Conservation (phyloP, 2,888 invertebrate species). For the Spodoptera picta region DNA sequence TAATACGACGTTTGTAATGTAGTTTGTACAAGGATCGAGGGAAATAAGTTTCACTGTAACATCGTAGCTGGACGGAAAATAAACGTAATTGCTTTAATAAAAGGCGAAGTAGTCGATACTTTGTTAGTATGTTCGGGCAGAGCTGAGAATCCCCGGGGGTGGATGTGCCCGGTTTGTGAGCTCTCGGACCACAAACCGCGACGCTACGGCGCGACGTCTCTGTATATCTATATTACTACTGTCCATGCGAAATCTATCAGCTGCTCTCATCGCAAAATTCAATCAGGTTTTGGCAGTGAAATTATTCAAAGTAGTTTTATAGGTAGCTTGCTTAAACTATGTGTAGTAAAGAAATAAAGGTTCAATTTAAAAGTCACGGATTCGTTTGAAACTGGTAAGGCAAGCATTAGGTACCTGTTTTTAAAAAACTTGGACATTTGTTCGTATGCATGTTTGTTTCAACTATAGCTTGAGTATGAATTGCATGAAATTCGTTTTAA, state of each 20-base stretch:
- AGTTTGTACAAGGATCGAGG: conserved; percentile 28
- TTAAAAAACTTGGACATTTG: no score
- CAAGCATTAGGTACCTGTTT: no score
- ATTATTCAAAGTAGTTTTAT: conserved; percentile 16
- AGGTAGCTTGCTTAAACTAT: background rate
- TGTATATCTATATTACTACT: conserved; percentile 34
- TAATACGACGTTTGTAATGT: conserved; percentile 29
- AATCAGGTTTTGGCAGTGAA: conserved; percentile 11
- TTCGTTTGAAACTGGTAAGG: no score
- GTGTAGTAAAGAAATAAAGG: no score
- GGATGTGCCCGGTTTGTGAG: conserved; percentile 38
- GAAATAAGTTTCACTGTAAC: conserved; percentile 42
- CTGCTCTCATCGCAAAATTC: conserved; percentile 45
- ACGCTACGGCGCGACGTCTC: conserved; percentile 30
- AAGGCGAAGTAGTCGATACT: conserved; percentile 49
- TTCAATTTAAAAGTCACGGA: no score
- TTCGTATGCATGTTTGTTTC: no score
- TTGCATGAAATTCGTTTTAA: no score
- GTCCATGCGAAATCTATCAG: conserved; percentile 52
- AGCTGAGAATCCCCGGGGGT: conserved; percentile 46
- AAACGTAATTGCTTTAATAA: conserved; percentile 54
- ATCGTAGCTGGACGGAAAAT: conserved; percentile 24
- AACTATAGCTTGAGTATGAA: no score
- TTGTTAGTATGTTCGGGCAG: conserved; percentile 45
- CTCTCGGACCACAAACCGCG: conserved; percentile 50